Evolutionary conservation across 1,140 invertebrate genomes (phyloP).

Genomic region (Aphelinus atriplicis): DNA sequence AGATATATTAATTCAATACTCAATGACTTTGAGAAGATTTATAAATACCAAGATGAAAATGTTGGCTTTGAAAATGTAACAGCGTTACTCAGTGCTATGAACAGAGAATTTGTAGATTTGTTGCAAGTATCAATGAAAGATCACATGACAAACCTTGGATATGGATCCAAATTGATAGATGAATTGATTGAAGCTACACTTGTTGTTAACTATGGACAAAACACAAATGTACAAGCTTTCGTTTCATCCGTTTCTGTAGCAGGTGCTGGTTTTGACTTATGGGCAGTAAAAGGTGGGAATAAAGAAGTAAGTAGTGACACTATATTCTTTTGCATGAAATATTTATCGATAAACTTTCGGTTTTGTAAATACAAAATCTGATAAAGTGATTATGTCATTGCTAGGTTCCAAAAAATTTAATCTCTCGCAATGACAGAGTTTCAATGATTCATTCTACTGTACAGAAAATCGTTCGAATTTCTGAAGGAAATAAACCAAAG

Average conservation of each 20-base stretch:
- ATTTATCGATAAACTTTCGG: not conserved
- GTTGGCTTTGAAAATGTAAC: conserved; percentile 66
- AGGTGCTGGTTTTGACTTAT: conserved; percentile 67
- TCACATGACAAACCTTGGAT: conserved; percentile 62
- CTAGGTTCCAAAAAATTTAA: conserved; percentile 57
- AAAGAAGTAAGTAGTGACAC: conserved; percentile 60
- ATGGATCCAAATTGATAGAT: conserved; percentile 65
- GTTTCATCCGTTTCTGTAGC: conserved; percentile 71
- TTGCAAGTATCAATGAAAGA: conserved; percentile 61
- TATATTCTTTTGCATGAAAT: not conserved
- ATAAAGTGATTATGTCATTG: conserved; percentile 24
- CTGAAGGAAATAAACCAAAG: conserved; percentile 16
- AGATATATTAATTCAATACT: conserved; percentile 53
- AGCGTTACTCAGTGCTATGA: conserved; percentile 68
- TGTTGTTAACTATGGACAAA: conserved; percentile 75
- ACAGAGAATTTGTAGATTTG: conserved; percentile 64
- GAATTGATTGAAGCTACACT: conserved; percentile 70
- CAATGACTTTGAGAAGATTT: conserved; percentile 67
- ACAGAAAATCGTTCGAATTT: conserved; percentile 50
- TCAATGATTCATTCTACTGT: conserved; percentile 58
- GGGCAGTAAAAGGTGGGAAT: conserved; percentile 74
- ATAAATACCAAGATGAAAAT: conserved; percentile 67
- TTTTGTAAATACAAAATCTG: too few relatives aligned
- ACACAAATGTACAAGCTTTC: conserved; percentile 69
- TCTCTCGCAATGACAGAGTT: conserved; percentile 56